A percentile compares a stretch with the other conserved stretches of the same genome.
Conservation (phyloP, 1,140 invertebrate species). For the Papilio aristodemus region DNA sequence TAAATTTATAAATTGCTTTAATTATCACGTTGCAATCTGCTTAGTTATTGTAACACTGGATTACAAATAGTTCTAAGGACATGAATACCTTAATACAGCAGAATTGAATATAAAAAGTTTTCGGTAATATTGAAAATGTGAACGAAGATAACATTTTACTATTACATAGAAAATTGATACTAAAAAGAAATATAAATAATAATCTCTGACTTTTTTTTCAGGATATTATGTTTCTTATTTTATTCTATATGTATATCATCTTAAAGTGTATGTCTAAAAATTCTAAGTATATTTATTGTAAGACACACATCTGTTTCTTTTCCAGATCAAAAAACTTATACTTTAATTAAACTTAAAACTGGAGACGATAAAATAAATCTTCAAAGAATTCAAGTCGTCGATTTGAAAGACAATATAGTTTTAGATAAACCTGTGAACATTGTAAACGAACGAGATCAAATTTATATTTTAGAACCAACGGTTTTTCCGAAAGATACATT, state of each 20-base stretch:
- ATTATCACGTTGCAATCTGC: not conserved
- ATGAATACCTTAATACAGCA: too few species aligned
- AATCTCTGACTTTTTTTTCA: too few species aligned
- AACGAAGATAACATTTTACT: not conserved
- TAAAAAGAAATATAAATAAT: too few species aligned
- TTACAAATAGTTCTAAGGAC: too few species aligned
- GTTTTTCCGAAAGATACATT: slow-evolving; percentile 38
- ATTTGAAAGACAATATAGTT: slow-evolving; percentile 36
- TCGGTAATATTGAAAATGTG: too few species aligned
- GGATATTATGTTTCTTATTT: too few species aligned
- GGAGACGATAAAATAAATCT: slow-evolving; percentile 26
- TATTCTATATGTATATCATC: not conserved
- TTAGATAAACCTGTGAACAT: slow-evolving; percentile 29
- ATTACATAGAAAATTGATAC: not conserved
- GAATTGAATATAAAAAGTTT: not conserved
- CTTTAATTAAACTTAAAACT: slow-evolving; percentile 39
- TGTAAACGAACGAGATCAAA: slow-evolving; percentile 36
- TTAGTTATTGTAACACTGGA: too few species aligned
- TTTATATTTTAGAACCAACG: slow-evolving; percentile 37
- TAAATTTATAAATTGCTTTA: slow-evolving; percentile 13
- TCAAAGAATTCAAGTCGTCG: slow-evolving; percentile 32
- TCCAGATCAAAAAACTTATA: slow-evolving; percentile 37
- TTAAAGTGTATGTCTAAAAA: not conserved
- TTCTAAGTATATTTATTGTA: not conserved
- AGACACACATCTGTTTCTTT: slow-evolving; percentile 4